A percentile compares a stretch with the other conserved stretches of the same genome.
Conservation (phyloP, 2,113 vertebrate species). For the Apteryx mantelli region DNA sequence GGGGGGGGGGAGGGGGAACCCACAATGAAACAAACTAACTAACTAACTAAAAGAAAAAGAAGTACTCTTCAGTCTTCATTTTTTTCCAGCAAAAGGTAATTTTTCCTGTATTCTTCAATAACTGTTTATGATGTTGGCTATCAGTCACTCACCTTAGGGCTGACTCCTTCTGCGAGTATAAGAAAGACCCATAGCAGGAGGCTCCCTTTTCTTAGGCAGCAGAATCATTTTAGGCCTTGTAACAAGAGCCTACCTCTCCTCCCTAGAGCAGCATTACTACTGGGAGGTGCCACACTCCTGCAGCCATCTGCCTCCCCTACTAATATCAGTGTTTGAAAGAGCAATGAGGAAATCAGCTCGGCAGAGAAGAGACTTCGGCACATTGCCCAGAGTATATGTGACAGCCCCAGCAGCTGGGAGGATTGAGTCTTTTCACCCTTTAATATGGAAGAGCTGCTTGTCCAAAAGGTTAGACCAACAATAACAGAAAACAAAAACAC, state of each 20-base stretch:
- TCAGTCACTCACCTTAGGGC: not conserved
- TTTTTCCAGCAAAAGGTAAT: not conserved
- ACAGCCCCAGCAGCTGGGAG: not conserved
- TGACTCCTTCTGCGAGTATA: not conserved
- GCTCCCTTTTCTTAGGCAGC: not conserved
- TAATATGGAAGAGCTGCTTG: not conserved
- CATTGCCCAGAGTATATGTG: not conserved
- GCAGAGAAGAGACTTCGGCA: not conserved
- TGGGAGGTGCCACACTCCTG: not conserved
- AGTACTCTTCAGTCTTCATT: not conserved
- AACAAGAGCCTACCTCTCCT: not conserved
- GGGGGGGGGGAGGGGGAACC: not conserved
- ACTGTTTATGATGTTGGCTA: not conserved
- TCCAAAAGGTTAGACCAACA: not conserved
- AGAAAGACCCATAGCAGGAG: not conserved
- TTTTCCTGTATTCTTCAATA: not conserved
- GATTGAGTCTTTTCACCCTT: not conserved
- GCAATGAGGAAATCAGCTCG: not conserved
- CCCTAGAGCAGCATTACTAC: not conserved
- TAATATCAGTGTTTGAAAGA: not conserved
- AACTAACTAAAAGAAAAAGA: not conserved
- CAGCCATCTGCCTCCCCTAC: not conserved
- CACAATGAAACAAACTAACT: not conserved
- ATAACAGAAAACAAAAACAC: not conserved
- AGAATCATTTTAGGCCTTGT: not conserved